A percentile compares a stretch with the other conserved stretches of the same genome.
Conservation (phyloP, 2,797 vertebrate species). For the Bradypodion ventrale region DNA sequence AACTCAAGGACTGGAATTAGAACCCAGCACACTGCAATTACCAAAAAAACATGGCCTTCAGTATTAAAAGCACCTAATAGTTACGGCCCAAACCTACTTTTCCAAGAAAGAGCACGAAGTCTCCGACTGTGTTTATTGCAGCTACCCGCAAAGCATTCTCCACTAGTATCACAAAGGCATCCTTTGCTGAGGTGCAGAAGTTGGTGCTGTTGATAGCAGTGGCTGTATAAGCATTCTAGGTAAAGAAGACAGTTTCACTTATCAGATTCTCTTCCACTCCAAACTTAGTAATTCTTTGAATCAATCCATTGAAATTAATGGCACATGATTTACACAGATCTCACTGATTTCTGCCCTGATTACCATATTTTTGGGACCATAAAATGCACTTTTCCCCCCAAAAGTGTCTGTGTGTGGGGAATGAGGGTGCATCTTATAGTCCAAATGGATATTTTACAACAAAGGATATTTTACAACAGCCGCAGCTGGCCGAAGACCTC, state of each 20-base stretch:
- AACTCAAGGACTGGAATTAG: neutral
- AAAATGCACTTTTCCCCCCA: too few relatives aligned
- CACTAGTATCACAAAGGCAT: conserved; percentile 95
- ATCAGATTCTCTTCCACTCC: neutral
- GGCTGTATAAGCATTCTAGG: conserved; percentile 95
- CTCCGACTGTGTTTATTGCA: conserved; percentile 95
- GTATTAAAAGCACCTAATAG: neutral
- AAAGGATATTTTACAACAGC: too few relatives aligned
- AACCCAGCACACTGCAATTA: neutral
- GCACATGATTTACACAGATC: too few relatives aligned
- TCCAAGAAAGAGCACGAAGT: conserved; percentile 96
- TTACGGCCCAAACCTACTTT: conserved; percentile 80
- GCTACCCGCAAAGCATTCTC: conserved; percentile 95
- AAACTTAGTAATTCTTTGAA: neutral
- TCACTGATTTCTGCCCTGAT: neutral
- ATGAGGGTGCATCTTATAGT: too few relatives aligned
- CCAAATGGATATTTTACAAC: too few relatives aligned
- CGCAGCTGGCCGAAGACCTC: too few relatives aligned
- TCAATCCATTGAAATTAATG: too few relatives aligned
- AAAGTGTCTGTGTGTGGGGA: too few relatives aligned
- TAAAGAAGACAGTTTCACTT: conserved; percentile 33
- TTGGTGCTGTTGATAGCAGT: conserved; percentile 98
- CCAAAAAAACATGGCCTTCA: neutral
- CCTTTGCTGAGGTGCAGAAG: conserved; percentile 97
- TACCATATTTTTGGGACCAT: too few relatives aligned